These are phyloP conservation scores for Varanus salvator DNA, from an alignment of 2,113 vertebrate species.

Conservation along the genomic window DNA sequence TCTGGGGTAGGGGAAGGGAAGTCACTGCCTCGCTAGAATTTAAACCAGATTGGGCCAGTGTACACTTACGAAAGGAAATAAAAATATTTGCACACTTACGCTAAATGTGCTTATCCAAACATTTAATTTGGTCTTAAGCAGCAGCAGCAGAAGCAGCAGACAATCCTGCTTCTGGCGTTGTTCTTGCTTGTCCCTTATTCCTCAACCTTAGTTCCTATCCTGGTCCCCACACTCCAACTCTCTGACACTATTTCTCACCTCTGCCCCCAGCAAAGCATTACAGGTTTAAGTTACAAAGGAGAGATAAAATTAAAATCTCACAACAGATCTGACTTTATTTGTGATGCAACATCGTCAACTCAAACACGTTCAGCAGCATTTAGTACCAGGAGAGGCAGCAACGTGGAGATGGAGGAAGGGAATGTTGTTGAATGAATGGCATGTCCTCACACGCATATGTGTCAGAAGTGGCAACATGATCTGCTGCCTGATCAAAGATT, in stretches of 20 bases:
- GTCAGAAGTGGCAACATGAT: fast-evolving
- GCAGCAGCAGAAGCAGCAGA: too few relatives aligned
- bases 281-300: too few relatives aligned
- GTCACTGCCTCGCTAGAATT: too few relatives aligned
- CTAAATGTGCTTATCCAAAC: too few relatives aligned
- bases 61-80: too few relatives aligned
- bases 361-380: neutral
- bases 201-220: neutral
- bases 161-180: neutral
- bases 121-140: too few relatives aligned
- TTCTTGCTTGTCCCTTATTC: neutral
- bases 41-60: too few relatives aligned
- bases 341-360: neutral
- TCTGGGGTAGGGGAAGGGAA: too few relatives aligned
- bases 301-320: neutral
- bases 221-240: neutral
- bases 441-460: neutral
- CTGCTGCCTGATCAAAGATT: neutral
- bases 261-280: neutral
- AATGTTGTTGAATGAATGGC: too few relatives aligned
- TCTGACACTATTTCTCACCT: neutral
- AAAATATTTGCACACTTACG: too few relatives aligned
- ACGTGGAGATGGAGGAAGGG: neutral
- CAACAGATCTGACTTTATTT: neutral
- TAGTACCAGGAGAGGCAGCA: neutral